Evolutionary conservation across 2,797 vertebrate species (phyloP).

Genomic region (Erpetoichthys calabaricus): DNA sequence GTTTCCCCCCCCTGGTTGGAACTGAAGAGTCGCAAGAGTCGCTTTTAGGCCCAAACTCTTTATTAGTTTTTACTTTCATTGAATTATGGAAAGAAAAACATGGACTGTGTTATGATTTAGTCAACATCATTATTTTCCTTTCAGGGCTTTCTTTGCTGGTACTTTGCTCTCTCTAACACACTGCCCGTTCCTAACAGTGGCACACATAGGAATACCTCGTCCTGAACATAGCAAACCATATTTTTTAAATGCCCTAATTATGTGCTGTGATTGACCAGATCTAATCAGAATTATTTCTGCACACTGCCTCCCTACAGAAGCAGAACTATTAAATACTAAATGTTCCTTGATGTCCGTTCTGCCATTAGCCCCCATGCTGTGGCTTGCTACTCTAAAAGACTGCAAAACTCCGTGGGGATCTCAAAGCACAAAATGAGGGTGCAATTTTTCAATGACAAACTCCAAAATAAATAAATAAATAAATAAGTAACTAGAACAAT

Average conservation of each 20-base stretch:
- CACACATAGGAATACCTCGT: neutral
- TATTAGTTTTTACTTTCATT: no score
- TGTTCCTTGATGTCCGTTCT: conserved; percentile 37
- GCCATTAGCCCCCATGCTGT: conserved; percentile 50
- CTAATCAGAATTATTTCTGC: conserved; percentile 82
- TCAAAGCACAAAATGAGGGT: conserved; percentile 49
- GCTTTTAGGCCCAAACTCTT: no score
- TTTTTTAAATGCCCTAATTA: conserved; percentile 21
- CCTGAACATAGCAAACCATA: neutral
- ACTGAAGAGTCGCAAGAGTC: no score
- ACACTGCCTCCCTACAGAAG: conserved; percentile 64
- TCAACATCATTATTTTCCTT: no score
- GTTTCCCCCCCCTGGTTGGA: no score
- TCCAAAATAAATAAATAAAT: conserved; percentile 31
- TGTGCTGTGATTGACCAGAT: conserved; percentile 58
- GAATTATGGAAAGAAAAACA: no score
- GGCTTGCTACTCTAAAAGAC: conserved; percentile 31
- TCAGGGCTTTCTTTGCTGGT: no score
- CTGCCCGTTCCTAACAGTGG: no score
- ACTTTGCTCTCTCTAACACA: no score
- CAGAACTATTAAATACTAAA: conserved; percentile 44
- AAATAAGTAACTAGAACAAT: no score
- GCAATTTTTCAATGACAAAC: conserved; percentile 44
- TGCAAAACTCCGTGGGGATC: conserved; percentile 38
- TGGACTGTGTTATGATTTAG: no score